phyloP scores from a whole-genome alignment of 2,113 vertebrate genomes.

The Sturnira hondurensis region DNA sequence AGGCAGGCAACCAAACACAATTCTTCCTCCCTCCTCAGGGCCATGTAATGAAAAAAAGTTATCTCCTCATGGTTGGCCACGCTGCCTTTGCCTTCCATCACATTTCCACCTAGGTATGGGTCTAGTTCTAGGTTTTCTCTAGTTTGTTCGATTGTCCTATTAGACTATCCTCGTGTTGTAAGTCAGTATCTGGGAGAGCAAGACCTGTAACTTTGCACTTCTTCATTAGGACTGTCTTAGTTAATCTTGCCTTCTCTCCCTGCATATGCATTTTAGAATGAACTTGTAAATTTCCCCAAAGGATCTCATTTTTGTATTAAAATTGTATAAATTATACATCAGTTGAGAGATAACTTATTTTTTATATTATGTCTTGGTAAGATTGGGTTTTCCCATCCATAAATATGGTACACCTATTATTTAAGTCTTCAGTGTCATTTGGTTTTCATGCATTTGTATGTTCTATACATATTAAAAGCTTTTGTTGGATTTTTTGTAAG shows the following conservation, averaged over 20 bases:
- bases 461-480: background rate
- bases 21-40: background rate
- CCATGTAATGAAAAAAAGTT: background rate
- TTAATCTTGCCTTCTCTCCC: background rate
- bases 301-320: background rate
- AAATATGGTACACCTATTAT: background rate
- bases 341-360: background rate
- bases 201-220: background rate
- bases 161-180: background rate
- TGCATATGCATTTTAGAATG: background rate
- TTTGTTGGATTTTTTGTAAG: background rate
- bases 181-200: background rate
- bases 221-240: background rate
- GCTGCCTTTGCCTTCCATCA: background rate
- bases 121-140: background rate
- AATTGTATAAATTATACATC: background rate
- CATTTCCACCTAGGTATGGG: background rate
- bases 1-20: background rate
- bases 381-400: background rate
- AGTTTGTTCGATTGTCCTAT: background rate
- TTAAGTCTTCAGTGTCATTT: background rate
- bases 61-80: background rate
- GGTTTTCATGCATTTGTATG: background rate
- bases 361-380: background rate
- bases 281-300: background rate